Percentiles rank a stretch among this genome's conserved stretches.
phyloP scores from a whole-genome alignment of 2,113 vertebrate genomes.

The Chloroceryle aenea region DNA sequence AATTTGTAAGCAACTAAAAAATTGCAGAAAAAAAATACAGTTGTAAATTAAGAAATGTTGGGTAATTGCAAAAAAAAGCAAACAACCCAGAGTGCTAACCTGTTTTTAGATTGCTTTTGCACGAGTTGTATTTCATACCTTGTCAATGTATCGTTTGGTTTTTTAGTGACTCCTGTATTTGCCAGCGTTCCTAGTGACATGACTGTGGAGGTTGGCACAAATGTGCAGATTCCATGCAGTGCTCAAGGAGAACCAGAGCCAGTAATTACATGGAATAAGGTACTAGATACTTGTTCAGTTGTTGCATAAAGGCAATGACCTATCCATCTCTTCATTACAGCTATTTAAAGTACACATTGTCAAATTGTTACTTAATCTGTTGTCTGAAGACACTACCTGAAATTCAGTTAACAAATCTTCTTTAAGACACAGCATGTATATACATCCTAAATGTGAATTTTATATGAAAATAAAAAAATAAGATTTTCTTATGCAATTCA shows the following conservation, averaged over 20 bases:
- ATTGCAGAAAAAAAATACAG: neutral
- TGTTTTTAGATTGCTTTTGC: neutral
- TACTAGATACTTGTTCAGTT: conserved; percentile 60
- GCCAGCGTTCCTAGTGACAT: conserved; percentile 90
- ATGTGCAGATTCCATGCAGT: conserved; percentile 92
- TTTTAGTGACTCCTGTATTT: conserved; percentile 94
- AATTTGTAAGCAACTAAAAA: neutral
- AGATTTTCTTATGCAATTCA: neutral
- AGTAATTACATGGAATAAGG: conserved; percentile 98
- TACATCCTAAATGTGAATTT: neutral
- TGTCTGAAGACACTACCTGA: neutral
- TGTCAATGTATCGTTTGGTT: neutral
- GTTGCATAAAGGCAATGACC: neutral
- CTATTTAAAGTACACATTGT: neutral
- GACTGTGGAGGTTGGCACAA: conserved; percentile 92
- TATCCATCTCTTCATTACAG: neutral
- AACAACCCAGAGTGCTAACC: neutral
- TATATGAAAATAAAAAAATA: neutral
- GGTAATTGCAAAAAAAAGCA: neutral
- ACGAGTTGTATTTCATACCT: neutral
- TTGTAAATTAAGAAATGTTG: neutral
- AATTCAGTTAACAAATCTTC: neutral
- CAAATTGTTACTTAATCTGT: neutral
- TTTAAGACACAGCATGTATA: neutral
- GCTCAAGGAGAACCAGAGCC: conserved; percentile 94